These are phyloP conservation scores for Probosciger aterrimus DNA, from an alignment of 2,113 vertebrate genomes.

Conservation along the genomic window DNA sequence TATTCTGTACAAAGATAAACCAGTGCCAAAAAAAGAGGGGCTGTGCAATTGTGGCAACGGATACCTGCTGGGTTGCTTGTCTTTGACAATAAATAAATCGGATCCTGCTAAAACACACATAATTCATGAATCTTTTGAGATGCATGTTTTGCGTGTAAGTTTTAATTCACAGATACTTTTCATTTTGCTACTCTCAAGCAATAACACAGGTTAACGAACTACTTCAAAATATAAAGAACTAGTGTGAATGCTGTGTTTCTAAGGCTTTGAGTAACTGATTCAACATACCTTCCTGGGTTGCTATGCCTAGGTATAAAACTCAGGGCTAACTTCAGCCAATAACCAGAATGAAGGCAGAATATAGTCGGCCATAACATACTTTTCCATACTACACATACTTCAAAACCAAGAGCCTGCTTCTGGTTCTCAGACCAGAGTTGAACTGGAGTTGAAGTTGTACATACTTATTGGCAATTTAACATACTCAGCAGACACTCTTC, in stretches of 20 bases:
- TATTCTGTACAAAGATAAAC: background rate
- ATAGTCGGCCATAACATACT: background rate
- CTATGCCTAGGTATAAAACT: background rate
- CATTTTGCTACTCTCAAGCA: background rate
- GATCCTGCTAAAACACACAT: background rate
- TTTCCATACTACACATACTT: background rate
- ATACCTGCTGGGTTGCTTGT: background rate
- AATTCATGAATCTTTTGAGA: background rate
- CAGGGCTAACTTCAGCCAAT: background rate
- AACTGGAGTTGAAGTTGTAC: background rate
- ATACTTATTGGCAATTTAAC: background rate
- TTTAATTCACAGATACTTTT: background rate
- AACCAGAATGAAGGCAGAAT: background rate
- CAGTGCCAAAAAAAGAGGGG: background rate
- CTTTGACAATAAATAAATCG: background rate
- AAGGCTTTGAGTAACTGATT: background rate
- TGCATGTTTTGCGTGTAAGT: background rate
- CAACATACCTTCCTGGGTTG: accelerated
- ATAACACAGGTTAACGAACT: background rate
- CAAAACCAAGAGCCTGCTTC: background rate
- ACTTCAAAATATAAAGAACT: background rate
- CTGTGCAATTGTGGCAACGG: background rate
- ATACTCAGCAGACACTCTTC: background rate
- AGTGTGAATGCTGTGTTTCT: background rate
- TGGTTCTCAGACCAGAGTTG: background rate